Base-by-base conservation (phyloP, 2,888 invertebrate genomes). In the Drosophila falleni region DNA sequence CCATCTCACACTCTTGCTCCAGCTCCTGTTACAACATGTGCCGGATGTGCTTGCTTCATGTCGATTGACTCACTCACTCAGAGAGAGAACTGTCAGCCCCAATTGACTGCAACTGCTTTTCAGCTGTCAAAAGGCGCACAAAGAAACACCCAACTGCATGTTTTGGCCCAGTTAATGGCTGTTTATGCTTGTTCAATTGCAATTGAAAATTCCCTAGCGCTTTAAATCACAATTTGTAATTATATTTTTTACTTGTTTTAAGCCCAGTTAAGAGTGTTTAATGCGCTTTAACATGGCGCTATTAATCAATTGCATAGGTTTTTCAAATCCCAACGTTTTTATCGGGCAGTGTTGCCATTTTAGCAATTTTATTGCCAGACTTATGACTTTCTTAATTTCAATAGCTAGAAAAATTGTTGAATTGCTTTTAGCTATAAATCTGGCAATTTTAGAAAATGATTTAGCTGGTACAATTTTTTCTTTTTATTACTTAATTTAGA, bases 91-190 rank as follows among this genome's bases (percentile, higher is more conserved):
- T 62, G 62, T 50, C 63, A 56, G 49, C 37, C 49, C 31, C 58
- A 74, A 74, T 74, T 61, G 74, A 69, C 54, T 61, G 69, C 56
- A 65, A 69, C 73, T 68, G 51, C 67, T 39, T 62, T 71, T 77
- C 60, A 54, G 53, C 58, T 59, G 71, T 63, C 72, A 54, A 23
- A 46, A 47, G 50, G 31, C 19, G 35, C 31, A 71, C 65, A 76
- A 56, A 46, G 44, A 44, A 55, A 37, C 49, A 44, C 56, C 59
- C 62, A 46, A 35, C 55, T 23, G 29, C 16, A 35, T 46, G 39
- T 67, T 56, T 47, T 46, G 42, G 41, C 44, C 39, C 56, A 68
- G 51, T 62, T 71, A 44, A 61, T 60, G 39, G 13, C 49, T 23
- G 53, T 60, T 60, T 49, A 59, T 29, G 49, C 15, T 19, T 49